Base-by-base conservation (phyloP, 2,888 invertebrate genomes). In the Lasioglossum calceatum region DNA sequence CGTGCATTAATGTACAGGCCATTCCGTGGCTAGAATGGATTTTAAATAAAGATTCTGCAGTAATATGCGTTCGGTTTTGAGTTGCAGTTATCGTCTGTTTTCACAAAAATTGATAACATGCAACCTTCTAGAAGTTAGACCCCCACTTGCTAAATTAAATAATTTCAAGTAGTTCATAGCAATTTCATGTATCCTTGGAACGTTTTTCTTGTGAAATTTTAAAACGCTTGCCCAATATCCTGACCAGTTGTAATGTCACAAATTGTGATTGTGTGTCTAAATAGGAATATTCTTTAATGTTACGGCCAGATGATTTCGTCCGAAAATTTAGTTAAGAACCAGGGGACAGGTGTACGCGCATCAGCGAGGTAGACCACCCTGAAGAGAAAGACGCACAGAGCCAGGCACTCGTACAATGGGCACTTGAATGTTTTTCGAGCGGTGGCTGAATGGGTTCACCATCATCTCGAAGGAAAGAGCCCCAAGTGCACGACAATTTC, bases 401-500 rank as follows among this genome's bases (percentile, higher is more conserved):
- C 27, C 50, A 23, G 39, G 42, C 19, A 50, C 71, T 77, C 54
- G 81, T 77, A 85, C 83, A 89, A 89, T 87, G 81, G 82, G 79
- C 81, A 79, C 82, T 87, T 81, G 85, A 89, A 87, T 89, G 89
- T 89, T 89, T 88, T 87, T 89, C 87, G 79, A 89, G 89, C 82
- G 87, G 84, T 70, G 44, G 27, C 82, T 82, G 89, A 89, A 89
- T 86, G 81, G 85, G 61, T 79, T 80, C 84, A 61, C 87, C 82
- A 67, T 50, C 87, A 81, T 87, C 87, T 87, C 85, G 84, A 85
- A 86, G 78, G 81, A 82, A 80, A 79, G 78, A 83, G 77, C 67
- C 79, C 71, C 39, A 76, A 87, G 85, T 88, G 87, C 81, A 77
- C 86, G 89, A 89, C 89, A 85, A 89, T 88, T 89, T 86, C 82